Base-by-base conservation (phyloP, 2,888 invertebrate genomes). In the Stenurella melanura region DNA sequence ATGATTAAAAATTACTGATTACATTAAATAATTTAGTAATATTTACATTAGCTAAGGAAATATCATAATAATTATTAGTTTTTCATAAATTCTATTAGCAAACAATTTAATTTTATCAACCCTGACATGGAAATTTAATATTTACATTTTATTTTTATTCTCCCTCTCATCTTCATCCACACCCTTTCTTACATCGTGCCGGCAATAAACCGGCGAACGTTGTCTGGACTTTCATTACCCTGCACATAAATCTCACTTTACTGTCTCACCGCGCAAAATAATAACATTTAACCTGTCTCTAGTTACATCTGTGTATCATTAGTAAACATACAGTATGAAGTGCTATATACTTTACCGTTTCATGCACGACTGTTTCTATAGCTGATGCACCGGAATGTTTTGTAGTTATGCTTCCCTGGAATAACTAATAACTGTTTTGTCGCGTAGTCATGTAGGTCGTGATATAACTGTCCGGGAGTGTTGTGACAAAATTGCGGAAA, bases 201-300 rank as follows among this genome's bases (percentile, higher is more conserved):
- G 70, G 42, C 70, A 58, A 60, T 70, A 70, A 70, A 70, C 60
- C 42, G 60, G 70, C 42, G 70, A 70, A 64, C 61, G 70, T 50
- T 70, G 79, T 80, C 79, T 79, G 83, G 81, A 83, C 83, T 84
- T 84, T 84, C 81, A 84, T 84, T 84, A 84, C 81, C 77, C 75
- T 80, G 78, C 77, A 69, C 79, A 83, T 84, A 84, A 83, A 84
- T 84, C 83, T 80, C 80, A 78, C 73, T 82, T 82, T 81, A 80
- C 75, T 78, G 70, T 42, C 60, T 70, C 70, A 74, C 63, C 68
- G 76, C 78, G 77, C 77, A 76, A 78, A 78, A 81, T 78, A 80
- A 80, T 80, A 74, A 78, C 74, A 75, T 76, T 79, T 67, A 66
- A 73, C 73, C 57, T 73, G 73, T 73, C 66, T 73, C 58, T 67